phyloP scores from a whole-genome alignment of 2,797 vertebrate genomes.

The Lagodon rhomboides region DNA sequence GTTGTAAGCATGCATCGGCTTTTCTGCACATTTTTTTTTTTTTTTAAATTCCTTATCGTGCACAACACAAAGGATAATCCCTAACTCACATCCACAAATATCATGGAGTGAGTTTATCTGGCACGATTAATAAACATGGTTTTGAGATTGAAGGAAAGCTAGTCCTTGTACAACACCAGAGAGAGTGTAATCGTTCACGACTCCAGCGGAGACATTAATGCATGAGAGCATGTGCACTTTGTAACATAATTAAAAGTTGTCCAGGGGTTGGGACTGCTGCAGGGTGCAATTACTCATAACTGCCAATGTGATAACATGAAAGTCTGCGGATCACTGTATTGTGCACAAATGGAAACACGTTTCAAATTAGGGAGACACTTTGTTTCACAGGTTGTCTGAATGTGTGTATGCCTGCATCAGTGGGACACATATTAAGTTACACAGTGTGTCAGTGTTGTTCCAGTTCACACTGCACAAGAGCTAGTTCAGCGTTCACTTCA shows the following conservation, averaged over 20 bases:
- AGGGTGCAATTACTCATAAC: constrained; percentile 83
- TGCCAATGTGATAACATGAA: constrained; percentile 80
- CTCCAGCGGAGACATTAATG: constrained; percentile 74
- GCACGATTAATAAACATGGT: constrained; percentile 60
- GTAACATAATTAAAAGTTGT: constrained; percentile 86
- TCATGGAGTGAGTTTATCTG: constrained; percentile 53
- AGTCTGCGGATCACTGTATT: constrained; percentile 72
- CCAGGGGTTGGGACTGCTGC: constrained; percentile 73
- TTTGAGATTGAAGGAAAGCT: constrained; percentile 58
- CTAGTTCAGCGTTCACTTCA: too few relatives aligned
- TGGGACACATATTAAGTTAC: not conserved
- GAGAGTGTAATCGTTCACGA: constrained; percentile 64
- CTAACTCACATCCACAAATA: constrained; percentile 47
- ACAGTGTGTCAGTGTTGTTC: too few relatives aligned
- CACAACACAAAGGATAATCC: constrained; percentile 55
- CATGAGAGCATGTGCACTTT: constrained; percentile 75
- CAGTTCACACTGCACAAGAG: too few relatives aligned
- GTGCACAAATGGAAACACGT: constrained; percentile 65
- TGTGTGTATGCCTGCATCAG: not conserved
- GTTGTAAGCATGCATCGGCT: constrained; percentile 35
- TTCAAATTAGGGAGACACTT: constrained; percentile 59
- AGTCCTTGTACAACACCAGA: constrained; percentile 38
- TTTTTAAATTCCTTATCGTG: constrained; percentile 59
- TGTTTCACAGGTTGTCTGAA: constrained; percentile 48
- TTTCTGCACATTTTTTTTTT: constrained; percentile 45